phyloP scores from a whole-genome alignment of 2,888 invertebrate genomes.

The Rhagophthalmus giganteus region DNA sequence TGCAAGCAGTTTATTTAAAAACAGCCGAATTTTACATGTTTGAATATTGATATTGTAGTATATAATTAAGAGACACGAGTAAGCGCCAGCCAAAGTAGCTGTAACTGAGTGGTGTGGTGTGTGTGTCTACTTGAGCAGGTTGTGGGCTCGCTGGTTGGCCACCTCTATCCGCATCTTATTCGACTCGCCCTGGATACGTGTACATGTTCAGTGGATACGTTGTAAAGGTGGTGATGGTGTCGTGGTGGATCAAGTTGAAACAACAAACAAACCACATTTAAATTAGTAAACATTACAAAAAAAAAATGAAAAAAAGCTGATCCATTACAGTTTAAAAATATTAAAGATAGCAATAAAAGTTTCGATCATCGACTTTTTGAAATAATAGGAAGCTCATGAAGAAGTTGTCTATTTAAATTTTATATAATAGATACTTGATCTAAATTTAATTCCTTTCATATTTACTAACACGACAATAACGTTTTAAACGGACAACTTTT shows the following conservation, averaged over 20 bases:
- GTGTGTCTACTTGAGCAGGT: constrained; percentile 83
- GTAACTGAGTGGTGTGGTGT: constrained; percentile 43
- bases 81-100: constrained; percentile 32
- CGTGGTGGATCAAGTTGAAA: constrained; percentile 29
- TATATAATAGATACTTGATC: too few species aligned
- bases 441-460: too few species aligned
- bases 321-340: too few species aligned
- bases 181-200: constrained; percentile 71
- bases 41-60: constrained; percentile 12
- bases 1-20: constrained; percentile 22
- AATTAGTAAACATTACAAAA: constrained; percentile 5
- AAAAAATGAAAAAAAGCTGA: not conserved
- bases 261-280: constrained; percentile 23
- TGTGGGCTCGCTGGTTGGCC: constrained; percentile 96
- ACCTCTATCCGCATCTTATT: constrained; percentile 95
- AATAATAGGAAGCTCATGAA: too few species aligned
- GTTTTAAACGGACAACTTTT: too few species aligned
- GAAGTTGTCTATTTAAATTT: too few species aligned
- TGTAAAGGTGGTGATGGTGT: constrained; percentile 24
- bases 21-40: constrained; percentile 10
- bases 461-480: too few species aligned
- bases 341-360: too few species aligned
- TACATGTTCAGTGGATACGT: constrained; percentile 28
- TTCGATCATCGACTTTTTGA: too few species aligned
- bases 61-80: constrained; percentile 28